Conservation (phyloP, 2,888 invertebrate genomes). For the Drosophila imparisetae region DNA sequence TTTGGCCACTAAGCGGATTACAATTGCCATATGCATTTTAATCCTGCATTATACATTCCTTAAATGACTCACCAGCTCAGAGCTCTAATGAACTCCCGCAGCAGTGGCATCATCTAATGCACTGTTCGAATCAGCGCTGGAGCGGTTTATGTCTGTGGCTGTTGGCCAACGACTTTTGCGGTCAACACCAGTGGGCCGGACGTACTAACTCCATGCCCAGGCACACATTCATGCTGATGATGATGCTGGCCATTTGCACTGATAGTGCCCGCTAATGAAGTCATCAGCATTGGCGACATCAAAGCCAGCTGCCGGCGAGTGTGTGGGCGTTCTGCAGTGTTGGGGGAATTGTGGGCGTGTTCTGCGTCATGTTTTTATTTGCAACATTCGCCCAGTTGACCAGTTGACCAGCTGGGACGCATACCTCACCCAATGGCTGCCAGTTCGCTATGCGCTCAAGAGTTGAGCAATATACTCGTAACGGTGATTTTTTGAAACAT, state of each 20-base stretch:
- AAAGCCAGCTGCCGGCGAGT: conserved; percentile 42
- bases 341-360: conserved; percentile 10
- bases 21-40: conserved; percentile 52
- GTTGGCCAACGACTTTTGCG: conserved; percentile 65
- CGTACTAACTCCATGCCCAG: conserved; percentile 31
- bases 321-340: not conserved
- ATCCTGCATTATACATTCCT: conserved; percentile 37
- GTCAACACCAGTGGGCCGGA: conserved; percentile 43
- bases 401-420: conserved; percentile 22
- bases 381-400: conserved; percentile 51
- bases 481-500: not conserved
- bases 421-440: conserved; percentile 27
- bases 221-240: conserved; percentile 44
- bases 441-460: not conserved
- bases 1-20: conserved; percentile 50
- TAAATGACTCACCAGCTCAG: conserved; percentile 66
- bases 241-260: conserved; percentile 66
- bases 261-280: conserved; percentile 79
- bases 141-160: conserved; percentile 33
- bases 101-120: conserved; percentile 62
- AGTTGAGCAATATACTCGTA: not conserved
- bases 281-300: conserved; percentile 71
- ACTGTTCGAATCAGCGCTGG: conserved; percentile 48
- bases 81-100: conserved; percentile 73
- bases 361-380: conserved; percentile 66